Percentiles rank a stretch among this genome's conserved stretches.
phyloP scores from a whole-genome alignment of 2,888 invertebrate genomes.

The Eupithecia subumbrata region DNA sequence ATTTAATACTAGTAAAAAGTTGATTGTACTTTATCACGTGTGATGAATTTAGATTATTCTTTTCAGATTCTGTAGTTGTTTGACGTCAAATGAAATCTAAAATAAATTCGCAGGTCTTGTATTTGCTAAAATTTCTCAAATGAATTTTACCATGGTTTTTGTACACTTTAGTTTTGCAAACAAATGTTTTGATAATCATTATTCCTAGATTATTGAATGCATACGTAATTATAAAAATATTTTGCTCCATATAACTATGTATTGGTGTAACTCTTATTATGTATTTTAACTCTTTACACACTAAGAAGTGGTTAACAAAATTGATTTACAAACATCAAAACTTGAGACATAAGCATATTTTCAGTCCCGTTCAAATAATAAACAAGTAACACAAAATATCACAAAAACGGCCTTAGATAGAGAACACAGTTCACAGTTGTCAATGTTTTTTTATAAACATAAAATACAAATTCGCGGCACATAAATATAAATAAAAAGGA shows the following conservation, averaged over 20 bases:
- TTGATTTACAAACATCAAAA: conserved; percentile 34
- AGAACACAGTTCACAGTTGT: conserved; percentile 26
- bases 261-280: conserved; percentile 32
- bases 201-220: conserved; percentile 35
- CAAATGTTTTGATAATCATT: conserved; percentile 28
- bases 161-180: conserved; percentile 35
- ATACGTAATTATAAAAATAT: conserved; percentile 37
- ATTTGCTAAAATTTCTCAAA: conserved; percentile 15
- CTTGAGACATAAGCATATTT: conserved; percentile 35
- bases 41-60: not conserved
- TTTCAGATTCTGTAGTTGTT: not conserved
- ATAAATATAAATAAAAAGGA: conserved; percentile 53
- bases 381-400: conserved; percentile 29
- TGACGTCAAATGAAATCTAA: not conserved
- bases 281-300: conserved; percentile 31
- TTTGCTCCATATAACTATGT: conserved; percentile 31
- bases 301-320: conserved; percentile 30
- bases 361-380: conserved; percentile 29
- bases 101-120: conserved; percentile 20
- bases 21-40: not conserved
- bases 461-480: conserved; percentile 45
- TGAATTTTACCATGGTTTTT: conserved; percentile 25
- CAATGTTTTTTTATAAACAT: conserved; percentile 35
- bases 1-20: not conserved
- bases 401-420: conserved; percentile 44